Evolutionary conservation across 1,140 invertebrate species (phyloP), one percentile per base, ranked within the genome.

Genomic region (Hirudo medicinalis): DNA sequence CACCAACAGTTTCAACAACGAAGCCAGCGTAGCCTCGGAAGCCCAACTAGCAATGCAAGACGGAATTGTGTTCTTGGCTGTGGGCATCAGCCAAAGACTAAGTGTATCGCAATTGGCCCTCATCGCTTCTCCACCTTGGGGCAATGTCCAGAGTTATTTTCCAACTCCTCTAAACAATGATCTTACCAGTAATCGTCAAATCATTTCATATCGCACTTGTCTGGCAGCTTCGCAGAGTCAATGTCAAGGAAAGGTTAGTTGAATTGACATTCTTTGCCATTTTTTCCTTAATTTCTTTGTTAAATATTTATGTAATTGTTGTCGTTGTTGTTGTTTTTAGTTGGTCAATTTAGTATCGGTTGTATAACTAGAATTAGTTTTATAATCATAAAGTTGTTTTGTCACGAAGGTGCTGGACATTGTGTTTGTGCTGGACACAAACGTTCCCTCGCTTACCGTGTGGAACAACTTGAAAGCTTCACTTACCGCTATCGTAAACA

Each of bases 401-500:
- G 43, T 49, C 20, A 13, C 29, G 19, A n/a, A 70, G 69, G 49
- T 70, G 13, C 19, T 70, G 69, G 69, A 70, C 49, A 19, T 70
- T 0, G 29, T 70, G 8, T 70, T 70, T 32, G 43, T 70, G 15
- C 40, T 70, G n/a, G 69, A 70, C 43, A 70, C 29, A 22, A 22
- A 63, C 11, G 22, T 15, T 22, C 57, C 69, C 53, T 43, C 69
- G 36, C 53, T 25, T 53, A 49, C 69, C 69, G 53, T 27, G 15
- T 74, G 73, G 73, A 55, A 60, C 20, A 55, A 73, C 22, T 17
- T 74, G 43, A 22, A 72, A 49, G 67, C 53, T 25, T 71, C 67
- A n/a, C 57, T 74, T 36, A 40, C 27, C 27, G 19, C 43, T 19
- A 72, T 74, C 29, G 54, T 74, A 15, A n/a, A 74, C 25, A 40